Base-by-base conservation (phyloP, 2,797 vertebrate genomes). In the Characodon lateralis region DNA sequence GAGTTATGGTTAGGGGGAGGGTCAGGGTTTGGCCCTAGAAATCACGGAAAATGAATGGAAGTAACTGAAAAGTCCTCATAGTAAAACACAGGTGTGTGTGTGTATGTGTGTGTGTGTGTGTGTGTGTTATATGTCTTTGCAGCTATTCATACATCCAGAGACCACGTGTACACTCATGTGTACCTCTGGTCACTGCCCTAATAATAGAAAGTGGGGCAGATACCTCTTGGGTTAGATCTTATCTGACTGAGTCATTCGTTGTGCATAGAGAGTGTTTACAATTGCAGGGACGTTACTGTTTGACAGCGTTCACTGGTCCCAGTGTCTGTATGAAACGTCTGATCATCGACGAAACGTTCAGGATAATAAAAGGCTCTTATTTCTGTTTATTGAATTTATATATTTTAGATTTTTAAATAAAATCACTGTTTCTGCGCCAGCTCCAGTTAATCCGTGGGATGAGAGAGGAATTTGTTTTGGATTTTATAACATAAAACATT, bases 131-230 rank as follows among this genome's bases (percentile, higher is more conserved):
- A 31, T 35, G 61, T 65, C 7, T 8, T 65, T 86, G 83, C 81
- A 81, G 78, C 85, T 89, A 80, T 81, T 71, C 71, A 78, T 81
- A 80, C 81, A 83, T 85, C 80, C 66, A 74, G 24, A 71, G 59
- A 80, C 78, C 63, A 66, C 31, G 79, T 72, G 79, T 28, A 39
- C 48, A 72, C 69, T 82, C 78, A 50, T 84, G 83, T 88, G 75
- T 80, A 91, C 86, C 78, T 86, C 82, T 85, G 81, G 88, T 89
- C 86, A 81, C 79, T n/a, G 70, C 39, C 26, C 87, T 95, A 95
- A 94, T 90, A 89, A 91, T 96, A 95, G 95, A 94, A 95, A 94
- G 91, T 94, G 93, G 94, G 93, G 85, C 94, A 94, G 90, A 93
- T 91, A 90, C 87, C 86, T 89, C 88, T 85, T 82, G 77, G 89